Evolutionary conservation across 1,140 invertebrate species (phyloP).

Genomic region (Oncopodura yosiiana): DNA sequence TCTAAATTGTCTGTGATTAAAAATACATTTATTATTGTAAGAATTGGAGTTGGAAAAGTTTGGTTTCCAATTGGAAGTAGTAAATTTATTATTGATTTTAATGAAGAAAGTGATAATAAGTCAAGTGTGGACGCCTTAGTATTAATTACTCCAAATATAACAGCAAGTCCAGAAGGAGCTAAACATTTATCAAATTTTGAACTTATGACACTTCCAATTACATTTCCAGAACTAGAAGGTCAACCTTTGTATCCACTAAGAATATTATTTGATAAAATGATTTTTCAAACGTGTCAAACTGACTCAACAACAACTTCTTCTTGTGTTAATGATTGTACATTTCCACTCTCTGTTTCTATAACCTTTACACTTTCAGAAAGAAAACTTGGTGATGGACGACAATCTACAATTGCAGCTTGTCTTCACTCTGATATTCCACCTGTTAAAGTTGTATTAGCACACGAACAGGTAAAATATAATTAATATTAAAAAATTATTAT

Average conservation of each 20-base stretch:
- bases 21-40: slow-evolving; percentile 8
- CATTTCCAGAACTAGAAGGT: background rate
- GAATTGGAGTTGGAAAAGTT: background rate
- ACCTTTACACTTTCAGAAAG: slow-evolving; percentile 17
- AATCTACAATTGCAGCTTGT: slow-evolving; percentile 15
- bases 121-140: too few species aligned
- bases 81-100: background rate
- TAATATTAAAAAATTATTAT: background rate
- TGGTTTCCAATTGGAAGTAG: slow-evolving; percentile 6
- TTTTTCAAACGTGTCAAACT: too few species aligned
- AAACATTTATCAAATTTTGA: background rate
- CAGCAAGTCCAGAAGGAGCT: background rate
- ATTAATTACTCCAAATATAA: slow-evolving; percentile 7
- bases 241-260: slow-evolving; percentile 16
- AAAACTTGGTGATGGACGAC: slow-evolving; percentile 7
- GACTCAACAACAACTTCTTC: background rate
- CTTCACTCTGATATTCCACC: slow-evolving; percentile 18
- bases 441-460: slow-evolving; percentile 5
- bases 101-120: too few species aligned
- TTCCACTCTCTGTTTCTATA: background rate
- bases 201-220: background rate
- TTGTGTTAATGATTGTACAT: too few species aligned
- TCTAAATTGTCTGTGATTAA: slow-evolving; percentile 10
- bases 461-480: slow-evolving; percentile 1
- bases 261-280: slow-evolving; percentile 7